Percentiles rank a stretch among this genome's conserved stretches.
Conservation (phyloP, 2,888 invertebrate genomes). For the Argyra leucocephala region DNA sequence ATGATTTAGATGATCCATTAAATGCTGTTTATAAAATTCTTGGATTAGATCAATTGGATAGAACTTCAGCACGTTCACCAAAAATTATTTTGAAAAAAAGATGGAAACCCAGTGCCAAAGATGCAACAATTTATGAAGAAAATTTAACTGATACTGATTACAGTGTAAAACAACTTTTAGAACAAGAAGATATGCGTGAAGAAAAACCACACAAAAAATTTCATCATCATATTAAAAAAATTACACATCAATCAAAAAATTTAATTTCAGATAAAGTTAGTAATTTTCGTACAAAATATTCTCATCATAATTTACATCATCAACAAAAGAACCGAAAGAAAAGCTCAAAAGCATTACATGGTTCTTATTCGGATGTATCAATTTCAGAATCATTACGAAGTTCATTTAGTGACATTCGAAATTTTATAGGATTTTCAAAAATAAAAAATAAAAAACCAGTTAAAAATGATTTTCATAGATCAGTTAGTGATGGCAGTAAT, state of each 20-base stretch:
- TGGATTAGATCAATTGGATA: conserved; percentile 29
- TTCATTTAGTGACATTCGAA: conserved; percentile 44
- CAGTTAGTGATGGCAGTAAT: conserved; percentile 47
- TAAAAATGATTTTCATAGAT: conserved; percentile 26
- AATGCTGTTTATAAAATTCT: conserved; percentile 26
- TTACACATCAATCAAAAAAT: conserved; percentile 52
- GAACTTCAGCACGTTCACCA: conserved; percentile 25
- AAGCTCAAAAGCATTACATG: conserved; percentile 45
- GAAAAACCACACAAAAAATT: conserved; percentile 45
- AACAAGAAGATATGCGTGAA: conserved; percentile 53
- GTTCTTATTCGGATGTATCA: conserved; percentile 47
- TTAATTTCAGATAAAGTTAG: conserved; percentile 55
- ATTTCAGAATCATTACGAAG: conserved; percentile 32
- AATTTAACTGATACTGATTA: conserved; percentile 36
- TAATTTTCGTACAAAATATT: conserved; percentile 49
- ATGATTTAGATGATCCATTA: conserved; percentile 17
- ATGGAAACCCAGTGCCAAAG: conserved; percentile 25
- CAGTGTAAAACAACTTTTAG: conserved; percentile 42
- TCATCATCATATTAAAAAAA: conserved; percentile 52
- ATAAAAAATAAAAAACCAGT: conserved; percentile 38
- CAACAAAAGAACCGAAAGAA: conserved; percentile 34
- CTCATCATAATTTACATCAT: conserved; percentile 42
- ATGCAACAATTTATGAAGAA: conserved; percentile 27
- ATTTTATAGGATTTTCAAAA: conserved; percentile 34
- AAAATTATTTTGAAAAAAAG: conserved; percentile 25